These are phyloP conservation scores for Lepisosteus oculatus DNA, from an alignment of 2,113 vertebrate genomes.

Conservation along the genomic window DNA sequence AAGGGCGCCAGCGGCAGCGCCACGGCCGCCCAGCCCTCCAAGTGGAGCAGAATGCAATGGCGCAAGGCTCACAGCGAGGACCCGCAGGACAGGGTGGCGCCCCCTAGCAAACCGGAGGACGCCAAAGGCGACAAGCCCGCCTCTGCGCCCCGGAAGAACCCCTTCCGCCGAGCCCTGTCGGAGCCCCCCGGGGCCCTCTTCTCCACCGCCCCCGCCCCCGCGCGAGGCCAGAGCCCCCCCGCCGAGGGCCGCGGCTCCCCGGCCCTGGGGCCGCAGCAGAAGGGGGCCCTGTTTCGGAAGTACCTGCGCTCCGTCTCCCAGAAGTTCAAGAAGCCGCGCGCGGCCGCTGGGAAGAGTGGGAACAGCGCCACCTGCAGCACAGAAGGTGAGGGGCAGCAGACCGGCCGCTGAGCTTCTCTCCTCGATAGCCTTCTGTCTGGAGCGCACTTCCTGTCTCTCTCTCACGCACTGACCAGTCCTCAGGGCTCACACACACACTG, in stretches of 20 bases:
- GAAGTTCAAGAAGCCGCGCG: slow-evolving; percentile 59
- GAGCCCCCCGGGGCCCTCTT: slow-evolving; percentile 64
- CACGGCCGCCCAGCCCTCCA: slow-evolving; percentile 55
- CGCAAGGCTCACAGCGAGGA: slow-evolving; percentile 72
- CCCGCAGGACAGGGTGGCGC: slow-evolving; percentile 33
- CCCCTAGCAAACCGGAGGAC: slow-evolving; percentile 29
- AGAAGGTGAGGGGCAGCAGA: slow-evolving; percentile 31
- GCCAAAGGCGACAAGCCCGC: background rate
- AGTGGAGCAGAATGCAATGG: slow-evolving; percentile 76
- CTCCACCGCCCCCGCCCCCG: slow-evolving; percentile 21
- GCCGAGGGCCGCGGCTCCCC: slow-evolving; percentile 33
- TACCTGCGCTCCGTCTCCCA: slow-evolving; percentile 69
- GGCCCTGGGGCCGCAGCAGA: slow-evolving; percentile 50
- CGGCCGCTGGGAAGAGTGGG: slow-evolving; percentile 34
- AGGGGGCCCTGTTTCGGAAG: slow-evolving; percentile 59
- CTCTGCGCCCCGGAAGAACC: slow-evolving; percentile 56
- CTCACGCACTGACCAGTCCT: no score
- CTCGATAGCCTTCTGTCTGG: no score
- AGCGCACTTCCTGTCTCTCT: no score
- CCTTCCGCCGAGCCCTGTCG: slow-evolving; percentile 78
- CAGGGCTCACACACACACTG: no score
- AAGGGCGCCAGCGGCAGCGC: slow-evolving; percentile 31
- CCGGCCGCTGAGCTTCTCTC: no score
- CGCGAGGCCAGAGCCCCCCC: slow-evolving; percentile 21
- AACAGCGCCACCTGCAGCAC: slow-evolving; percentile 30